Conservation (phyloP, 2,888 invertebrate species). For the Scaptomyza reducta region DNA sequence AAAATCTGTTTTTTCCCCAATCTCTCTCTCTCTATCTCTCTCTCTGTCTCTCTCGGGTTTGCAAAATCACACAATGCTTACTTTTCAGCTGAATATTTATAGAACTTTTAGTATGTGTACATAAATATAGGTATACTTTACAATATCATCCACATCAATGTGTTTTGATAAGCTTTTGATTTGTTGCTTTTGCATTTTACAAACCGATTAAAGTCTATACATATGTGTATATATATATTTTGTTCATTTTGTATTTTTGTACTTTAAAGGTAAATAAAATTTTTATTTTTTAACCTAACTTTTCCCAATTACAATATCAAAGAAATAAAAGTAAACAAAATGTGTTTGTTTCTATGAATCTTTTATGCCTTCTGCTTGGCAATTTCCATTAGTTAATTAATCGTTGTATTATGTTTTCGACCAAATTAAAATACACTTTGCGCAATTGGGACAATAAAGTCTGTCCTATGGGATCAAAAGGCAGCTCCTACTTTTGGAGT, state of each 20-base stretch:
- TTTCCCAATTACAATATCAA: too few relatives aligned
- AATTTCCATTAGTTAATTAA: neutral
- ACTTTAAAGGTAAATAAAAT: too few relatives aligned
- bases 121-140: neutral
- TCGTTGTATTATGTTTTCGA: too few relatives aligned
- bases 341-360: too few relatives aligned
- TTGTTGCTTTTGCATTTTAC: conserved; percentile 31
- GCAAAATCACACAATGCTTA: conserved; percentile 23
- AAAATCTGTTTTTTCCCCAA: neutral
- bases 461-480: neutral
- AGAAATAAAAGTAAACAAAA: too few relatives aligned
- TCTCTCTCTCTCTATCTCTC: neutral
- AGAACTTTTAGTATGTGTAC: conserved; percentile 19
- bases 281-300: too few relatives aligned
- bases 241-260: too few relatives aligned
- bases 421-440: too few relatives aligned
- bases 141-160: too few relatives aligned
- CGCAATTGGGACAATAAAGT: conserved; percentile 1
- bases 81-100: conserved; percentile 40
- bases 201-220: conserved; percentile 6
- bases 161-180: too few relatives aligned
- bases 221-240: too few relatives aligned
- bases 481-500: too few relatives aligned
- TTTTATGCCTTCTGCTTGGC: neutral
- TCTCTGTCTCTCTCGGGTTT: conserved; percentile 11